These are phyloP conservation scores for Staurois parvus DNA, from an alignment of 2,797 vertebrate genomes.

Conservation along the genomic window DNA sequence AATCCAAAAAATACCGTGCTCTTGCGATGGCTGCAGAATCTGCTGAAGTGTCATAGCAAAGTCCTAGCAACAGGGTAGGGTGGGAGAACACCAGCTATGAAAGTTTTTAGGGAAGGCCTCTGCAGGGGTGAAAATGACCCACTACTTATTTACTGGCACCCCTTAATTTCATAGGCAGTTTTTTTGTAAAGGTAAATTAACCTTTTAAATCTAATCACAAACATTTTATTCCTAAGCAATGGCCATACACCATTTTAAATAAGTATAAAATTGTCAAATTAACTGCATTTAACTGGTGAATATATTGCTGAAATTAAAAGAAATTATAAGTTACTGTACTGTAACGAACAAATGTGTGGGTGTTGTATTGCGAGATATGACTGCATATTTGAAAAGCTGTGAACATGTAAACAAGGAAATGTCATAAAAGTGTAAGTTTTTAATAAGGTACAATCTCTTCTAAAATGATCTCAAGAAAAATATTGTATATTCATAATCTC, in stretches of 20 bases:
- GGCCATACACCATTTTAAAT: not conserved
- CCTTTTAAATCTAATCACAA: too few relatives aligned
- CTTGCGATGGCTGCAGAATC: too few relatives aligned
- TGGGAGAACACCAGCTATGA: too few relatives aligned
- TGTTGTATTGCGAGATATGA: constrained; percentile 25
- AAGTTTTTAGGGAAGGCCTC: too few relatives aligned
- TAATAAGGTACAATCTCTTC: constrained; percentile 50
- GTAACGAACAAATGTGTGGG: constrained; percentile 47
- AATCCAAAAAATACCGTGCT: too few relatives aligned
- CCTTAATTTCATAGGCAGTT: too few relatives aligned
- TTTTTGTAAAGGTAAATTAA: too few relatives aligned
- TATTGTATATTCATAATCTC: constrained; percentile 26
- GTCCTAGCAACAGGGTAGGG: too few relatives aligned
- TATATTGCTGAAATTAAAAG: not conserved
- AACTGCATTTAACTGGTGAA: not conserved
- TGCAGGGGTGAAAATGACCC: too few relatives aligned
- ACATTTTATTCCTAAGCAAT: not conserved
- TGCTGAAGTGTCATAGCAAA: too few relatives aligned
- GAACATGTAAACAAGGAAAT: constrained; percentile 41
- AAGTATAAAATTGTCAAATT: not conserved
- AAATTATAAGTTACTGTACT: constrained; percentile 5
- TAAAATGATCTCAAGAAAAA: constrained; percentile 37
- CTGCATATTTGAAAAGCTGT: constrained; percentile 36
- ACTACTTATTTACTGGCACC: too few relatives aligned
- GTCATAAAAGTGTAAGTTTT: constrained; percentile 56